Conservation (phyloP, 2,797 vertebrate species). For the Scyliorhinus canicula region DNA sequence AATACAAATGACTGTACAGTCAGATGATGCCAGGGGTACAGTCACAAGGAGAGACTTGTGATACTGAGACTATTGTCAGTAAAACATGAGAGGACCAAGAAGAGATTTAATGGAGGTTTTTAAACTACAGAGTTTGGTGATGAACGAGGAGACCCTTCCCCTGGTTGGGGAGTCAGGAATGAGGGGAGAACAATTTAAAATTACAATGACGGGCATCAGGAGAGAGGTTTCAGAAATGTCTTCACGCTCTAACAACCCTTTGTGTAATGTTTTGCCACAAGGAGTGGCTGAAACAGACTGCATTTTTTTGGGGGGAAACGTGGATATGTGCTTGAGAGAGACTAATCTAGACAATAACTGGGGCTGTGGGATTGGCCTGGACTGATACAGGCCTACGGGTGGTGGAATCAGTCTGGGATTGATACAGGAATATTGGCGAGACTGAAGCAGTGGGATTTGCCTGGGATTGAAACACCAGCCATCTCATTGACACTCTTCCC, state of each 20-base stretch:
- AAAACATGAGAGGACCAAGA: neutral
- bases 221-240: neutral
- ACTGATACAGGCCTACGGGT: neutral
- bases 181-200: neutral
- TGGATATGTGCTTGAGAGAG: too few species aligned
- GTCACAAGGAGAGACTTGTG: neutral
- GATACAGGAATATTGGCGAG: neutral
- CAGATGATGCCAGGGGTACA: neutral
- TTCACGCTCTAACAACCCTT: too few species aligned
- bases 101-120: neutral
- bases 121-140: neutral
- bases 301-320: neutral
- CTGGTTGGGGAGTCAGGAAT: neutral
- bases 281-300: neutral
- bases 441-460: neutral
- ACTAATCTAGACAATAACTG: neutral
- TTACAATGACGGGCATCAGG: neutral
- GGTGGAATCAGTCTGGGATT: too few species aligned
- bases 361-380: neutral
- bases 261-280: too few species aligned
- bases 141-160: neutral
- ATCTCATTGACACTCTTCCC: conserved; percentile 42
- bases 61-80: neutral
- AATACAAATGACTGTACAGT: too few species aligned
- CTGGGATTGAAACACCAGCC: neutral